A percentile compares a stretch with the other conserved stretches of the same genome.
These are phyloP conservation scores for Manduca sexta DNA, from an alignment of 1,140 invertebrate genomes.

Conservation along the genomic window DNA sequence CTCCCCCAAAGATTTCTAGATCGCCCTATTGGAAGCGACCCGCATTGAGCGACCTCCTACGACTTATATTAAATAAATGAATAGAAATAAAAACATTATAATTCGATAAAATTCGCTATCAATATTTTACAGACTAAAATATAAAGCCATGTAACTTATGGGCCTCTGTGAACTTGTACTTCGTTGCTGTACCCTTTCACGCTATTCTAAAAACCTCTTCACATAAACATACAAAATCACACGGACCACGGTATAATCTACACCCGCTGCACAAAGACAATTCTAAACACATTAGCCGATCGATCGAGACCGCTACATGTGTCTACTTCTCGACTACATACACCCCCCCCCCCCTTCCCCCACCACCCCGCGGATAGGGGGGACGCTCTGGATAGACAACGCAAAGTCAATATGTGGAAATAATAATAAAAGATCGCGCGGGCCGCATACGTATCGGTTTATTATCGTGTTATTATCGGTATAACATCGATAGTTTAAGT, in stretches of 20 bases:
- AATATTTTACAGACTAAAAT: too few species aligned
- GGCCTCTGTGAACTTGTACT: too few species aligned
- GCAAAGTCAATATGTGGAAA: conserved; percentile 67
- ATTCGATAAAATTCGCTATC: too few species aligned
- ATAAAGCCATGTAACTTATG: too few species aligned
- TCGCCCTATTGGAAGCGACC: too few species aligned
- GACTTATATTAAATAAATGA: too few species aligned
- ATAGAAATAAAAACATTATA: too few species aligned
- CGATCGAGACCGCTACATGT: conserved; percentile 60
- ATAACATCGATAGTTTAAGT: conserved; percentile 25
- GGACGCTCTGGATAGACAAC: conserved; percentile 37
- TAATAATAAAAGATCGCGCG: conserved; percentile 59
- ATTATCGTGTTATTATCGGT: conserved; percentile 49
- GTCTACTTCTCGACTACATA: conserved; percentile 52
- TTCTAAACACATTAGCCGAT: conserved; percentile 61
- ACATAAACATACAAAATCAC: background rate
- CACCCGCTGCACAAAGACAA: conserved; percentile 33
- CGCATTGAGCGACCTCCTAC: too few species aligned
- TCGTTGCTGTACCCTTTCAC: too few species aligned
- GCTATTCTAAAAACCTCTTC: too few species aligned
- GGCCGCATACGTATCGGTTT: conserved; percentile 49
- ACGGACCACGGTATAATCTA: background rate
- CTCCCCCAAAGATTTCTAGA: too few species aligned
- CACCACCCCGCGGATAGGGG: conserved; percentile 15
- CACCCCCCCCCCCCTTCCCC: conserved; percentile 15